These are phyloP conservation scores for Neotoma lepida DNA, from an alignment of 2,113 vertebrate genomes.

Conservation along the genomic window DNA sequence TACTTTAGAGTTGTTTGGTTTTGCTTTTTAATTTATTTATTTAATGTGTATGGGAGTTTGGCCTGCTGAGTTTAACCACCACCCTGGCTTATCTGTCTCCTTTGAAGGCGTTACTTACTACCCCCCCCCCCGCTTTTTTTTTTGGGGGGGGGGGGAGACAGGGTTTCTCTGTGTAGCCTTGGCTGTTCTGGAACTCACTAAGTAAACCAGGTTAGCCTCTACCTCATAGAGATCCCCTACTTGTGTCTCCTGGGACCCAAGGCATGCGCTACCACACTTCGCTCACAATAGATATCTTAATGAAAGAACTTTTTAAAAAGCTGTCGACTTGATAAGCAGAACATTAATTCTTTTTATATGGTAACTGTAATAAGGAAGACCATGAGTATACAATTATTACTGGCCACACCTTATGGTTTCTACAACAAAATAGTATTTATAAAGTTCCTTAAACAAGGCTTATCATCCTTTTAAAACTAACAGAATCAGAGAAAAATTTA, in stretches of 20 bases:
- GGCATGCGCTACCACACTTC: too few species aligned
- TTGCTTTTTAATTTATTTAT: neutral
- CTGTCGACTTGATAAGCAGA: constrained; percentile 20
- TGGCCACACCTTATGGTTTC: neutral
- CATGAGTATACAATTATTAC: constrained; percentile 13
- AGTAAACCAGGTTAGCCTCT: too few species aligned
- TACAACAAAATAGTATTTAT: neutral
- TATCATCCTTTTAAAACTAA: constrained; percentile 46
- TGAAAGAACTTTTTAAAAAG: constrained; percentile 32
- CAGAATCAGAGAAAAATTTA: constrained; percentile 50
- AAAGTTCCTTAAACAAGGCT: constrained; percentile 13
- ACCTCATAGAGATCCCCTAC: too few species aligned
- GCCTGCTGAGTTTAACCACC: neutral
- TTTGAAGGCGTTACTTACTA: neutral
- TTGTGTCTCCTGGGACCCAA: too few species aligned
- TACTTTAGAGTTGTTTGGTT: neutral
- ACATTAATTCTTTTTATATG: constrained; percentile 52
- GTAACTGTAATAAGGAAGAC: constrained; percentile 1
- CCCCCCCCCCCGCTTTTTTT: too few species aligned
- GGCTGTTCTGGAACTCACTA: too few species aligned
- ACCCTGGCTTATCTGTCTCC: neutral
- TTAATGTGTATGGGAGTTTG: neutral
- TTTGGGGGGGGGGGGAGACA: too few species aligned
- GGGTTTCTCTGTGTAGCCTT: too few species aligned
- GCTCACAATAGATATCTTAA: neutral